phyloP scores from a whole-genome alignment of 1,140 invertebrate species.

The Medauroidea extradentata region DNA sequence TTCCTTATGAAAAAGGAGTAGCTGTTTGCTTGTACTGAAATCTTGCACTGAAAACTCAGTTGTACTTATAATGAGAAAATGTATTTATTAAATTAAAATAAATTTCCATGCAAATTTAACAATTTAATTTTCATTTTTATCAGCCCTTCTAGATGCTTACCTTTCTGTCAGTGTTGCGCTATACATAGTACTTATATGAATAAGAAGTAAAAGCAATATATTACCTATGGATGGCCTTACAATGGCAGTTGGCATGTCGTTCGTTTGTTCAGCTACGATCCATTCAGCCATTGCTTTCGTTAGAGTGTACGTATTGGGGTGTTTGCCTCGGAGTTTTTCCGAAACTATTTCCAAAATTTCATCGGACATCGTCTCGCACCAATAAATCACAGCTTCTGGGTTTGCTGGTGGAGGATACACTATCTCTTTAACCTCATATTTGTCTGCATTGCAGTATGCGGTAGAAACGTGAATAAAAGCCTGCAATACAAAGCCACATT shows the following conservation, averaged over 20 bases:
- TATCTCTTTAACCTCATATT: slow-evolving; percentile 60
- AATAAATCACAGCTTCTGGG: slow-evolving; percentile 56
- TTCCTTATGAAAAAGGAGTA: too few species aligned
- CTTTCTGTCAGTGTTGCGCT: too few species aligned
- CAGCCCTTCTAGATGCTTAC: too few species aligned
- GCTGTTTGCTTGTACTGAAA: too few species aligned
- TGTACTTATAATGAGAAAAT: too few species aligned
- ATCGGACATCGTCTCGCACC: slow-evolving; percentile 53
- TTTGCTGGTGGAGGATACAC: slow-evolving; percentile 66
- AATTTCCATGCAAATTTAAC: too few species aligned
- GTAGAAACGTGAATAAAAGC: slow-evolving; percentile 83
- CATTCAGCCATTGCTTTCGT: slow-evolving; percentile 83
- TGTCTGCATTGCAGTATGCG: slow-evolving; percentile 80
- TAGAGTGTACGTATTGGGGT: slow-evolving; percentile 85
- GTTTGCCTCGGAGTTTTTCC: slow-evolving; percentile 52
- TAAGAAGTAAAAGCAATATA: too few species aligned
- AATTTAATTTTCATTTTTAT: too few species aligned
- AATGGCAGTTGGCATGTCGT: slow-evolving; percentile 75
- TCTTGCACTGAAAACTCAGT: too few species aligned
- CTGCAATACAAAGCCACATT: slow-evolving; percentile 38
- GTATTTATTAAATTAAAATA: too few species aligned
- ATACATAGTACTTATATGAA: too few species aligned
- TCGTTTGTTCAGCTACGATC: slow-evolving; percentile 57
- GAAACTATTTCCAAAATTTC: slow-evolving; percentile 54
- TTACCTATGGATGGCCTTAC: slow-evolving; percentile 88